Conservation (phyloP, 2,113 vertebrate species). For the Pseudorasbora parva region DNA sequence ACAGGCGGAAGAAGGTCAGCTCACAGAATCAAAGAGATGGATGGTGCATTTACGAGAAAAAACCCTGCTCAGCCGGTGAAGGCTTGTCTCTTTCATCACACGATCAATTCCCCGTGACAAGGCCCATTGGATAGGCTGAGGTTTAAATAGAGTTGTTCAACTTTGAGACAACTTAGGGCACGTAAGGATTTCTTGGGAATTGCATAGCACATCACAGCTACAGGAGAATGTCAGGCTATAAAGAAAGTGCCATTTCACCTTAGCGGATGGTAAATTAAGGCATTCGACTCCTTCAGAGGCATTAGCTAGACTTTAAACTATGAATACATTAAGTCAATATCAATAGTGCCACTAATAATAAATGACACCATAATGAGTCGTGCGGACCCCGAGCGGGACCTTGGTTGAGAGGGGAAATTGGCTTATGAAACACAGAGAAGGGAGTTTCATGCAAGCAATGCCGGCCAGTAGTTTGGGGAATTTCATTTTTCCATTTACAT, state of each 20-base stretch:
- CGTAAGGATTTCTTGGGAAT: conserved; percentile 23
- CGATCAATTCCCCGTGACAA: conserved; percentile 14
- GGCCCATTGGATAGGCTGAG: background rate
- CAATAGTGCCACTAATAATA: conserved; percentile 29
- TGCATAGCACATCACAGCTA: background rate
- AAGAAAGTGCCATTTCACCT: conserved; percentile 16
- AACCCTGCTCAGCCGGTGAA: background rate
- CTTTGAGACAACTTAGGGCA: conserved; percentile 6
- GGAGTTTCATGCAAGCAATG: background rate
- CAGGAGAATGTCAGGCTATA: background rate
- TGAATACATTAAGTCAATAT: conserved; percentile 46
- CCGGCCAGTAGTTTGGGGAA: background rate
- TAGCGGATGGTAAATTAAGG: background rate
- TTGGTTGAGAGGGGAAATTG: conserved; percentile 41
- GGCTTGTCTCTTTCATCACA: conserved; percentile 26
- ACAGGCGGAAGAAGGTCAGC: background rate
- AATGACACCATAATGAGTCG: conserved; percentile 43
- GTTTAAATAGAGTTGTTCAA: conserved; percentile 30
- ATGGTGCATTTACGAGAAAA: background rate
- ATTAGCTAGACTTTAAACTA: conserved; percentile 12
- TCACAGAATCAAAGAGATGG: background rate
- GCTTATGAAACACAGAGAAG: conserved; percentile 25
- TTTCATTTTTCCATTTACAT: conserved; percentile 53
- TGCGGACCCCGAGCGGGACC: background rate
- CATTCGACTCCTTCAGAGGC: background rate